These are phyloP conservation scores for Dastarcus helophoroides DNA, from an alignment of 2,888 invertebrate genomes.

Conservation along the genomic window DNA sequence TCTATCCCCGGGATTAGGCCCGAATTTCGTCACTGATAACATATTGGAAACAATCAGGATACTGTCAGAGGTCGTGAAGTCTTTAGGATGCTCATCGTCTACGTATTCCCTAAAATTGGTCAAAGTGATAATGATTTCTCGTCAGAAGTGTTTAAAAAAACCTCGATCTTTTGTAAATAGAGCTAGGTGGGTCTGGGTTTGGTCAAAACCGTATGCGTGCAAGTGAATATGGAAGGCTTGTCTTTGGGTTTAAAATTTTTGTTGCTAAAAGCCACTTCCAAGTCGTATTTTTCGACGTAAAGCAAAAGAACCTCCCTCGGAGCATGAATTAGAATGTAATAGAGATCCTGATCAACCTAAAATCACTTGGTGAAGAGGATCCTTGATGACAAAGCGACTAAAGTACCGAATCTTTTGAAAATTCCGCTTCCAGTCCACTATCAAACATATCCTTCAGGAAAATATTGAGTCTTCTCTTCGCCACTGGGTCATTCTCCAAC, in stretches of 20 bases:
- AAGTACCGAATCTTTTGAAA: too few relatives aligned
- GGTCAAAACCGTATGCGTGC: constrained; percentile 18
- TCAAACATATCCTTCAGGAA: too few relatives aligned
- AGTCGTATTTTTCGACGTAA: constrained; percentile 20
- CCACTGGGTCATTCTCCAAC: too few relatives aligned
- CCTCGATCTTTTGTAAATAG: constrained; percentile 21
- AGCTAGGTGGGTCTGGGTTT: constrained; percentile 18
- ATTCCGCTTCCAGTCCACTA: too few relatives aligned
- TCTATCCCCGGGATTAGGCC: constrained; percentile 19
- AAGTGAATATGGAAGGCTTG: constrained; percentile 13
- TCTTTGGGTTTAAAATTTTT: constrained; percentile 11
- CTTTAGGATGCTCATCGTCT: constrained; percentile 15
- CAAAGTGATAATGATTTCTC: constrained; percentile 8
- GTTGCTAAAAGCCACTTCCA: constrained; percentile 20
- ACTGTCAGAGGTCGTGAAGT: constrained; percentile 26
- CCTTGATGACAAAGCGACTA: too few relatives aligned
- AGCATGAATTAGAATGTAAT: constrained; percentile 31
- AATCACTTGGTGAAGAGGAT: too few relatives aligned
- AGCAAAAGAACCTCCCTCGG: constrained; percentile 20
- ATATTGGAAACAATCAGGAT: constrained; percentile 27
- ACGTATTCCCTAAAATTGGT: constrained; percentile 15
- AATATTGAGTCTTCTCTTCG: too few relatives aligned
- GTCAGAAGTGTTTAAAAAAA: constrained; percentile 13
- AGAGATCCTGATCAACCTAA: constrained; percentile 19
- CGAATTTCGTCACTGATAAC: constrained; percentile 23